Evolutionary conservation across 1,140 invertebrate genomes (phyloP).

Genomic region (Aricia agestis): DNA sequence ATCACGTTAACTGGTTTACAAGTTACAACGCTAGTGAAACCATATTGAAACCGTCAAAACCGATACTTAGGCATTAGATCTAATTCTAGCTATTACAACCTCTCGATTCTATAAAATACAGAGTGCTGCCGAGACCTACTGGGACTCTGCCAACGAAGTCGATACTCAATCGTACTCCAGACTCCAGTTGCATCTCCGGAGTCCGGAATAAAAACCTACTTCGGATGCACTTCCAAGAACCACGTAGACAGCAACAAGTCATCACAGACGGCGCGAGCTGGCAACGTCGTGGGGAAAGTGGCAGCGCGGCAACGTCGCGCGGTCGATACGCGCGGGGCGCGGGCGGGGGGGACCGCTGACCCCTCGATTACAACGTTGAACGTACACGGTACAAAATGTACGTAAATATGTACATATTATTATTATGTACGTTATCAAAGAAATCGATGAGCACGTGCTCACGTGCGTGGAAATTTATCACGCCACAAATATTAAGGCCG

Average conservation of each 20-base stretch:
- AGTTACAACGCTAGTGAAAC: too few species aligned
- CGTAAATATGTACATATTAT: conserved; percentile 20
- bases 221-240: conserved; percentile 9
- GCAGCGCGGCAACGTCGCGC: conserved; percentile 32
- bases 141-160: background rate
- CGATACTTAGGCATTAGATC: too few species aligned
- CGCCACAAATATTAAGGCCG: background rate
- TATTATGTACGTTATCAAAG: conserved; percentile 9
- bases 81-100: too few species aligned
- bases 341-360: conserved; percentile 16
- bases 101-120: too few species aligned
- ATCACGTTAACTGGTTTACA: too few species aligned
- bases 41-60: too few species aligned
- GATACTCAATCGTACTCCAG: background rate
- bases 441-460: conserved; percentile 18
- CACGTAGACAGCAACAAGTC: conserved; percentile 41
- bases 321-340: conserved; percentile 27
- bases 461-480: conserved; percentile 1
- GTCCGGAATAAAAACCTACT: background rate
- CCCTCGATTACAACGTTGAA: background rate
- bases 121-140: too few species aligned
- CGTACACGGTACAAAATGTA: background rate
- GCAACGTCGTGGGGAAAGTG: conserved; percentile 38
- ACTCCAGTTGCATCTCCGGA: background rate
- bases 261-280: conserved; percentile 34